Conservation (phyloP, 2,888 invertebrate species). For the Incurvaria masculella region DNA sequence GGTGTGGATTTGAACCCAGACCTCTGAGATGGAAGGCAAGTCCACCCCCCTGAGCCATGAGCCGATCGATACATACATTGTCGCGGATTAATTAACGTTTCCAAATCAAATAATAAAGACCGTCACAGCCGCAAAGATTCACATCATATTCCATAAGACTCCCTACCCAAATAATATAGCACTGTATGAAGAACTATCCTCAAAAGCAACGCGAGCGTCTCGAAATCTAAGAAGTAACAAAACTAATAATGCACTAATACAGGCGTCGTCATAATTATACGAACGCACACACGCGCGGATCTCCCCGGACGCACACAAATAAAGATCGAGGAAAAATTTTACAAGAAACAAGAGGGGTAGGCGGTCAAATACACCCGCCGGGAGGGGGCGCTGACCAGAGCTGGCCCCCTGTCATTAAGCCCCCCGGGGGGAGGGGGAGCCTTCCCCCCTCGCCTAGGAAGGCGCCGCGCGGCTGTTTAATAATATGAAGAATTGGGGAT, state of each 20-base stretch:
- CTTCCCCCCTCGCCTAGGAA: constrained; percentile 30
- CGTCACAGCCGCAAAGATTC: too few relatives aligned
- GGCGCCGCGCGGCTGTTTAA: constrained; percentile 49
- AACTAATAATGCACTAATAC: constrained; percentile 18
- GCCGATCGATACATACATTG: too few relatives aligned
- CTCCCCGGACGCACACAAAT: constrained; percentile 49
- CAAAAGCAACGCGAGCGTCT: neutral
- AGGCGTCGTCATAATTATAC: constrained; percentile 12
- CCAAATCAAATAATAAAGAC: too few relatives aligned
- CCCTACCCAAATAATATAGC: too few relatives aligned
- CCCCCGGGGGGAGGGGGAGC: constrained; percentile 19
- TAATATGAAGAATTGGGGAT: constrained; percentile 59
- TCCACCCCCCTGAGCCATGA: too few relatives aligned
- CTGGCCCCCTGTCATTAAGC: constrained; percentile 43
- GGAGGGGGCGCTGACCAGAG: constrained; percentile 41
- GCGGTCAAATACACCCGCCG: constrained; percentile 18
- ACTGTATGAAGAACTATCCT: neutral
- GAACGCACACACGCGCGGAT: constrained; percentile 16
- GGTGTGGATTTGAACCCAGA: too few relatives aligned
- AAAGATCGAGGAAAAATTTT: constrained; percentile 58
- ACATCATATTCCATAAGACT: too few relatives aligned
- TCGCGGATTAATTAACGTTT: too few relatives aligned
- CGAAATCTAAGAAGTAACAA: neutral
- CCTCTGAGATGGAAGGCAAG: too few relatives aligned
- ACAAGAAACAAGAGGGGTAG: constrained; percentile 48